phyloP scores from a whole-genome alignment of 2,888 invertebrate species.

The Rotaria sp. region DNA sequence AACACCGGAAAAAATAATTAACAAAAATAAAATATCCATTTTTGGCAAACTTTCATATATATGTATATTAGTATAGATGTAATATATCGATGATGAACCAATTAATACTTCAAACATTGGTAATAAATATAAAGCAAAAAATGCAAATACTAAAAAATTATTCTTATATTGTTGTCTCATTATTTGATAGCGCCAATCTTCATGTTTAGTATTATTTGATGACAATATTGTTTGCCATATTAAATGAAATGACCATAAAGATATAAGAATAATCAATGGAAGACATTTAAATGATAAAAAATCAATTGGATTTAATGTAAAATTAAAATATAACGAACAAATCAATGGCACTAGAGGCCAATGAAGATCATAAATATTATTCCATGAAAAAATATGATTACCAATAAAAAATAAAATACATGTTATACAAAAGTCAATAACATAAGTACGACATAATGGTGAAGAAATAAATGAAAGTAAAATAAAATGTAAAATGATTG shows the following conservation, averaged over 20 bases:
- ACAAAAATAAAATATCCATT: background rate
- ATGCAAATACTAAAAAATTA: conserved; percentile 25
- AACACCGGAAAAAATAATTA: background rate
- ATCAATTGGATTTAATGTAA: background rate
- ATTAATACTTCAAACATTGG: conserved; percentile 32
- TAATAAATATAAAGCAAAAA: conserved; percentile 31
- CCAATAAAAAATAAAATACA: background rate
- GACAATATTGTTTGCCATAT: background rate
- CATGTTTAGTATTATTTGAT: conserved; percentile 23
- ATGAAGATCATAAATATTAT: conserved; percentile 36
- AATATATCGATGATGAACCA: conserved; percentile 29
- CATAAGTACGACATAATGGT: background rate
- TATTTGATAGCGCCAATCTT: conserved; percentile 39
- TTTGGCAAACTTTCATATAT: background rate
- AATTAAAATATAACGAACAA: conserved; percentile 25
- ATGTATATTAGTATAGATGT: conserved; percentile 10
- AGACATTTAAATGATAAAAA: background rate
- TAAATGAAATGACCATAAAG: conserved; percentile 33
- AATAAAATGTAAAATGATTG: background rate
- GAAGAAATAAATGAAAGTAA: background rate
- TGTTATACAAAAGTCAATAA: background rate
- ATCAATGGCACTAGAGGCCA: conserved; percentile 33
- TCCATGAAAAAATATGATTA: background rate
- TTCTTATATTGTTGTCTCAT: conserved; percentile 30
- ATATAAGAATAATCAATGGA: conserved; percentile 10